phyloP scores from a whole-genome alignment of 2,797 vertebrate species.

The Kryptopterus vitreolus region DNA sequence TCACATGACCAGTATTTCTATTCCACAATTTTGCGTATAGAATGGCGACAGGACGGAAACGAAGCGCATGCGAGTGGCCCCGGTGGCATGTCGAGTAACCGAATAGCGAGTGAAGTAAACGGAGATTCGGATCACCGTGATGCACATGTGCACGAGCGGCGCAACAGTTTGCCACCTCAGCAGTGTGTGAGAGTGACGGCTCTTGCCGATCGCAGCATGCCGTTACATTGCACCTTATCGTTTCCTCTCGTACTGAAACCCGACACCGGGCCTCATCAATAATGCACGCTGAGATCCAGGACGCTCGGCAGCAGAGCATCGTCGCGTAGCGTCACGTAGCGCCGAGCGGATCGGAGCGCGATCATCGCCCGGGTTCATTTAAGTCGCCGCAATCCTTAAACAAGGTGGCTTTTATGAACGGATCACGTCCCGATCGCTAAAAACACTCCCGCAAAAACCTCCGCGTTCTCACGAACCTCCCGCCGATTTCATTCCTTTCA shows the following conservation, averaged over 20 bases:
- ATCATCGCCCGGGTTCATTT: conserved; percentile 42
- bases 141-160: conserved; percentile 30
- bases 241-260: conserved; percentile 76
- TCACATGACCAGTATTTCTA: background rate
- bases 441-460: conserved; percentile 50
- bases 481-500: conserved; percentile 66
- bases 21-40: too few species aligned
- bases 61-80: background rate
- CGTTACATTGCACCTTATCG: conserved; percentile 77
- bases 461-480: conserved; percentile 53
- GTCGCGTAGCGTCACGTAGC: too few species aligned
- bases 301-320: conserved; percentile 67
- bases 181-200: conserved; percentile 64
- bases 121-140: conserved; percentile 30
- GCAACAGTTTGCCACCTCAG: conserved; percentile 60
- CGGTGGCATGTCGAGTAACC: conserved; percentile 1
- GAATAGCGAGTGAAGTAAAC: conserved; percentile 30
- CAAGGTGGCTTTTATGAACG: conserved; percentile 27
- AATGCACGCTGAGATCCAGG: conserved; percentile 72
- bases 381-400: conserved; percentile 49
- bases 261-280: conserved; percentile 75
- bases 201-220: conserved; percentile 70
- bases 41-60: too few species aligned
- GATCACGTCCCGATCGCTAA: conserved; percentile 50
- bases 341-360: conserved; percentile 47